A percentile compares a stretch with the other conserved stretches of the same genome.
Evolutionary conservation across 2,113 vertebrate species (phyloP).

Genomic region (Pagrus major): DNA sequence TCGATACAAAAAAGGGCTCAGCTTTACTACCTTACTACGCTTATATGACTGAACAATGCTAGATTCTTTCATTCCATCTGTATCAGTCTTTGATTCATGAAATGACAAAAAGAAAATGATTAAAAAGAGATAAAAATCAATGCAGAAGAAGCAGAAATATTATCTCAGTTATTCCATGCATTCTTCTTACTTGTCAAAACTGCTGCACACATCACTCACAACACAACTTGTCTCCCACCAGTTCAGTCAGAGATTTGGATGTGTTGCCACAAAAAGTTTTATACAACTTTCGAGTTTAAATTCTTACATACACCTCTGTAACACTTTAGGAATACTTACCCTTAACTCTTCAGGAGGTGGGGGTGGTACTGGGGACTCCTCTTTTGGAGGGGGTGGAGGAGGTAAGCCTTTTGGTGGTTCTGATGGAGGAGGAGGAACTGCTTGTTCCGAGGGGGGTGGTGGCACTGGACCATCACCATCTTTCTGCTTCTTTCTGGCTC

Average conservation of each 20-base stretch:
- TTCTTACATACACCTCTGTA: background rate
- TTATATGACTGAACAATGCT: too few species aligned
- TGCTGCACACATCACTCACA: background rate
- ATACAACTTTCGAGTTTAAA: background rate
- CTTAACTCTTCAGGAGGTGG: constrained; percentile 85
- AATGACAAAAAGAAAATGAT: too few species aligned
- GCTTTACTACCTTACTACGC: too few species aligned
- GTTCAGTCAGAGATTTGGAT: background rate
- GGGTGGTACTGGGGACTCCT: constrained; percentile 87
- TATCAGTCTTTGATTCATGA: too few species aligned
- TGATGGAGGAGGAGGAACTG: constrained; percentile 78
- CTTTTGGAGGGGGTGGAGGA: constrained; percentile 89
- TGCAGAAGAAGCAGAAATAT: too few species aligned
- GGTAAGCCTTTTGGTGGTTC: constrained; percentile 82
- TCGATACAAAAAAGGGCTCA: too few species aligned
- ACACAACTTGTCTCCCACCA: background rate
- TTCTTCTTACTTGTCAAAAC: background rate
- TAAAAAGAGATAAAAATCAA: too few species aligned
- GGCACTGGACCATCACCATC: constrained; percentile 31
- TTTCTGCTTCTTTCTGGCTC: constrained; percentile 82
- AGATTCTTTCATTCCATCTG: too few species aligned
- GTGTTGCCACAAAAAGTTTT: background rate
- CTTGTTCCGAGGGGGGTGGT: background rate
- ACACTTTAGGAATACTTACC: constrained; percentile 45
- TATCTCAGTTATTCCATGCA: too few species aligned